Base-by-base conservation (phyloP, 2,113 vertebrate species). In the Macquaria australasica region DNA sequence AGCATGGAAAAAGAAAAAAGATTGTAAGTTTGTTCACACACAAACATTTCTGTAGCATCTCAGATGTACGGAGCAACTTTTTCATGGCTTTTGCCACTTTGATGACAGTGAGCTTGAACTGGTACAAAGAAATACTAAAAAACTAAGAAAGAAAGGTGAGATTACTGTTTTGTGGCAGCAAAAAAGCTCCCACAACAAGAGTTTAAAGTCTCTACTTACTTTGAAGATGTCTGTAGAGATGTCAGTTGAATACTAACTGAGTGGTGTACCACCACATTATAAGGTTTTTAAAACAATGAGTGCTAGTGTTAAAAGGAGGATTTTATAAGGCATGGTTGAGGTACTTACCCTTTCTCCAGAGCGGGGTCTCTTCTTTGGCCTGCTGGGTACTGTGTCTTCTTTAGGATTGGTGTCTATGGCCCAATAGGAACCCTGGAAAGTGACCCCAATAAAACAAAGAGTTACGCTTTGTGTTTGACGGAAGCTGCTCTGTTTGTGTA, bases 331-430 rank as follows among this genome's bases (percentile, higher is more conserved):
- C 0, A 41, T 43, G 9, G 37, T 45, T 50, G 10, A 11, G 23
- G 16, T 56, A 82, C 90, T 91, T 91, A 97, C 97, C 93, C 97
- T 95, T 92, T 97, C 97, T 89, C 96, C 96, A 91, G 97, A 97
- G 77, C 97, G 95, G 3, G 97, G 96, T 83, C 97, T 97, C 94
- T 97, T 97, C 95, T 97, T 97, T 87, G 97, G 96, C 93, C 97
- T 95, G 89, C 96, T 95, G 86, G 96, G 97, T 75, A 96, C 92
- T 0, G 95, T 77, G 88, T 97, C 97, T 92, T 97, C 97, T 92
- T 97, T 97, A 88, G 97, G 97, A 90, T 97, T 97, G 91, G 95
- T 97, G 94, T 97, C 97, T 91, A 97, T 97, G 89, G 97, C 97
- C 97, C 97, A 97, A 84, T 97, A 97, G 56, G 97, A 97, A 64